phyloP scores from a whole-genome alignment of 35 echinoderm and acorn worm species.

The Lytechinus variegatus region DNA sequence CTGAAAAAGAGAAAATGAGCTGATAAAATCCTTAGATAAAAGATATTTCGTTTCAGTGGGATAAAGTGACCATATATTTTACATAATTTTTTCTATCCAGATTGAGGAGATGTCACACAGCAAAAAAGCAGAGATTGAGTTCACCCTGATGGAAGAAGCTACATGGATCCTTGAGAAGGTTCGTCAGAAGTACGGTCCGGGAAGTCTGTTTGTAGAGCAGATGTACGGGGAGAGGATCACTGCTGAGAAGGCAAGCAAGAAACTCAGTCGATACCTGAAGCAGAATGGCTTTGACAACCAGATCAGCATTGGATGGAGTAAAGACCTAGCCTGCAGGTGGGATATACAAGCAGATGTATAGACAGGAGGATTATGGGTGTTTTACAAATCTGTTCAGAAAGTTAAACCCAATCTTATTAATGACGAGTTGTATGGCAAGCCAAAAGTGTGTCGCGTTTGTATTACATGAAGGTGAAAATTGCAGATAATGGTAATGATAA shows the following conservation, averaged over 20 bases:
- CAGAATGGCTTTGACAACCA: conserved; percentile 72
- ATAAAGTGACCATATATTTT: too few relatives aligned
- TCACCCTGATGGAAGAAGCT: conserved; percentile 72
- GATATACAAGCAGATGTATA: neutral
- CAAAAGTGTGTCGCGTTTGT: too few relatives aligned
- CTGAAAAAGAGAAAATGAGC: too few relatives aligned
- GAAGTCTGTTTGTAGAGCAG: conserved; percentile 64
- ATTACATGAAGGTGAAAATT: too few relatives aligned
- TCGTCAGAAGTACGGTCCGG: conserved; percentile 70
- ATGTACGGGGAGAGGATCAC: conserved; percentile 76
- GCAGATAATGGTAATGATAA: too few relatives aligned
- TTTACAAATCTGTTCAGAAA: too few relatives aligned
- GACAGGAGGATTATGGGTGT: too few relatives aligned
- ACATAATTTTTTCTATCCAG: neutral
- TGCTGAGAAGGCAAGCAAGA: conserved; percentile 57
- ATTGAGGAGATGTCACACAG: conserved; percentile 35
- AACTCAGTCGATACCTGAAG: conserved; percentile 71
- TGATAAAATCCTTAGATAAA: too few relatives aligned
- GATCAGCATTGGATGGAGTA: conserved; percentile 86
- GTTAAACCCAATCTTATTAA: too few relatives aligned
- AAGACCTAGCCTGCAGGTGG: conserved; percentile 95
- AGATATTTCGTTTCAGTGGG: too few relatives aligned
- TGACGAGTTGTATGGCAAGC: too few relatives aligned
- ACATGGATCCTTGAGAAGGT: conserved; percentile 81
- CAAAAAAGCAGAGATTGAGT: conserved; percentile 72